Evolutionary conservation across 92 coral and sea anemone genomes (phyloP), one percentile per base, ranked within the genome.

Genomic region (Bergia sp.): DNA sequence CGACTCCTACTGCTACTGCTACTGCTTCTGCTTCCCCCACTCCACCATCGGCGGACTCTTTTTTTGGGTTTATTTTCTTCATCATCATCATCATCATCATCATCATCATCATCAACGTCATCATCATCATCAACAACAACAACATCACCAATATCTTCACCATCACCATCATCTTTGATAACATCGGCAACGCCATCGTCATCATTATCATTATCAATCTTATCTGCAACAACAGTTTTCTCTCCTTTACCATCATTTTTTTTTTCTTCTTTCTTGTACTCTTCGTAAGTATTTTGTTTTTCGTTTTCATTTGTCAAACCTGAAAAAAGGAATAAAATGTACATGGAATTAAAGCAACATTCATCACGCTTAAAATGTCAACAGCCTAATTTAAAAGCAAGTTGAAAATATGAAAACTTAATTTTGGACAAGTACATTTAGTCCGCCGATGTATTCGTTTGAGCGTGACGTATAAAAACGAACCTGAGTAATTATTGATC

Each of bases 11-110:
- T 83, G 43, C 87, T 69, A 16, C 77, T 66, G 9, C 75, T 81
- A 53, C 85, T 81, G 3, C 86, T 82, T 0, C 87, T 13, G 5
- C 87, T 2, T 11, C 87, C 61, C 1, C 87, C 86, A 43, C 86
- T 65, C 87, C 87, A 83, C 87, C 87, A 83, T 8, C 87, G 73
- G 7, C 87, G 87, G 37, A 83, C 78, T 69, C 87, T 69, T 69
- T 83, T 83, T 76, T 69, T 83, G 7, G 87, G 87, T 11, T 83
- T 83, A 9, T 83, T 83, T 43, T 86, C 82, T 3, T 86, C 75
- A 43, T 86, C 69, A 13, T 74, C 82, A 49, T 86, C 73, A 23
- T 37, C 73, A 61, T 5, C 37, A 42, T 43, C 53, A 36, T 57
- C 50, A 8, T 47, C 65, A 11, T 41, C 71, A 42, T n/a, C 37